Percentiles rank a stretch among this genome's conserved stretches.
These are phyloP conservation scores for Corvus hawaiiensis DNA, from an alignment of 2,113 vertebrate genomes.

Conservation along the genomic window DNA sequence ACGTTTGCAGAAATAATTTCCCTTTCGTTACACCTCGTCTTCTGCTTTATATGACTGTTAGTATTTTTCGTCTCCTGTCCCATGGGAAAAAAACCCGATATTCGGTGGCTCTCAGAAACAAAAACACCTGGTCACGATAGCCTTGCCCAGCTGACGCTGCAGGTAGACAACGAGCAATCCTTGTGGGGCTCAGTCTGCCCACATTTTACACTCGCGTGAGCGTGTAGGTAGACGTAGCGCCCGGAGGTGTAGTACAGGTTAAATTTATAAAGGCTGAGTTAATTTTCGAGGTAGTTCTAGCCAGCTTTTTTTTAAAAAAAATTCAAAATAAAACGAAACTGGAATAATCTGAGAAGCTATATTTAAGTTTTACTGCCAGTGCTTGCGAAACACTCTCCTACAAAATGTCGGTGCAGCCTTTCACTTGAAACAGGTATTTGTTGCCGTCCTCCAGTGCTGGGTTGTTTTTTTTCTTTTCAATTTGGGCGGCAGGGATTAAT, in stretches of 20 bases:
- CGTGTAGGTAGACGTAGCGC: fast-evolving
- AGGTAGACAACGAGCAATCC: background rate
- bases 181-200: background rate
- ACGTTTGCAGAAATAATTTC: background rate
- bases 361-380: background rate
- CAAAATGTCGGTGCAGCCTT: background rate
- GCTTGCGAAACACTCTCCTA: background rate
- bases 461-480: background rate
- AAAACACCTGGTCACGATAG: fast-evolving
- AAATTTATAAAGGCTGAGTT: background rate
- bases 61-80: background rate
- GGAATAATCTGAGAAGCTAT: background rate
- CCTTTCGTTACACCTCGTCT: background rate
- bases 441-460: background rate
- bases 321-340: constrained; percentile 24
- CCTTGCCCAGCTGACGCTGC: background rate
- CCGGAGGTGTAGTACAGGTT: background rate
- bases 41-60: background rate
- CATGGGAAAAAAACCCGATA: too few relatives aligned
- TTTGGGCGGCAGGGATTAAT: background rate
- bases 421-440: background rate
- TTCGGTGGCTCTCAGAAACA: background rate
- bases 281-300: background rate
- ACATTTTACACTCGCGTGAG: background rate
- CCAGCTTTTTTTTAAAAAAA: background rate